A percentile compares a stretch with the other conserved stretches of the same genome.
phyloP scores from a whole-genome alignment of 2,888 invertebrate genomes.

The Alitta virens region DNA sequence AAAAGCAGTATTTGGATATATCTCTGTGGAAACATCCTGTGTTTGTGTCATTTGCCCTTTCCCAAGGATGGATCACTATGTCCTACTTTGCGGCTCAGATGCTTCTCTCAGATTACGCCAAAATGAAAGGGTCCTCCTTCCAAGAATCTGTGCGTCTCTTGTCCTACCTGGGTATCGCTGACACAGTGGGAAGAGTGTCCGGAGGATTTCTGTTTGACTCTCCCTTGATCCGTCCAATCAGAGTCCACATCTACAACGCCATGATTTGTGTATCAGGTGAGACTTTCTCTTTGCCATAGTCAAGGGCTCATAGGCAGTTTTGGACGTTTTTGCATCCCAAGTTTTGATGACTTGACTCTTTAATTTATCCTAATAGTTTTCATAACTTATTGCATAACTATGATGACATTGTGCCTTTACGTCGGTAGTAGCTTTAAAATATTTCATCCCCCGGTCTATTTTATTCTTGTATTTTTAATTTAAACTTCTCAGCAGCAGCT shows the following conservation, averaged over 20 bases:
- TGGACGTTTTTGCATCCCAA: too few relatives aligned
- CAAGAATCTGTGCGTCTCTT: constrained; percentile 68
- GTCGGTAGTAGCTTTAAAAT: too few relatives aligned
- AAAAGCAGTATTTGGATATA: constrained; percentile 13
- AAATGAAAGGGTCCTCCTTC: constrained; percentile 28
- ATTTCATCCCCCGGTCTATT: too few relatives aligned
- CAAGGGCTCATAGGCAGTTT: too few relatives aligned
- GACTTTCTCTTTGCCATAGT: too few relatives aligned
- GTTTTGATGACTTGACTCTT: too few relatives aligned
- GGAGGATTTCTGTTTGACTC: constrained; percentile 36
- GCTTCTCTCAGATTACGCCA: constrained; percentile 34
- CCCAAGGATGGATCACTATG: constrained; percentile 8
- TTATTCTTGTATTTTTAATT: too few relatives aligned
- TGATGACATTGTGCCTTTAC: too few relatives aligned
- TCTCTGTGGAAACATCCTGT: not conserved
- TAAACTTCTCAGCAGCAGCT: too few relatives aligned
- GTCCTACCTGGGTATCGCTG: constrained; percentile 83
- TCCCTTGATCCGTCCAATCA: constrained; percentile 28
- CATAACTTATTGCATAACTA: too few relatives aligned
- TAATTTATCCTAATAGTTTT: too few relatives aligned
- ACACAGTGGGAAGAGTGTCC: constrained; percentile 80
- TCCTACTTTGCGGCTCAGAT: constrained; percentile 33
- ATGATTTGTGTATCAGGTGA: constrained; percentile 29
- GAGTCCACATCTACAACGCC: constrained; percentile 31
- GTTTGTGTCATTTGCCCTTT: constrained; percentile 5